phyloP scores from a whole-genome alignment of 2,888 invertebrate species.

The Deilephila porcellus region DNA sequence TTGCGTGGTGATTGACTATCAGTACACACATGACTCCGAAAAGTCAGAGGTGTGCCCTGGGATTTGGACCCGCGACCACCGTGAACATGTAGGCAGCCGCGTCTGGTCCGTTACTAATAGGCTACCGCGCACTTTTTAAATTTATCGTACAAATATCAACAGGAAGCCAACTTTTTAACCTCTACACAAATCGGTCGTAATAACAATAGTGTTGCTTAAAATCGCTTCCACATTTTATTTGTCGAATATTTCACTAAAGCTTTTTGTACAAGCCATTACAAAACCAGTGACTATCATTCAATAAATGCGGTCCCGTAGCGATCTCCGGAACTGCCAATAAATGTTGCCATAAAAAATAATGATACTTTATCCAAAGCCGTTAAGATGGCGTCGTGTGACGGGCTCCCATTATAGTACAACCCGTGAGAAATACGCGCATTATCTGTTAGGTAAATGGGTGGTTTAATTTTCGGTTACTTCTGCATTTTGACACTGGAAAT shows the following conservation, averaged over 20 bases:
- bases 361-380: constrained; percentile 22
- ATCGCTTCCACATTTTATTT: constrained; percentile 24
- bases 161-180: no score
- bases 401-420: constrained; percentile 11
- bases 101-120: no score
- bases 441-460: constrained; percentile 21
- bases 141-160: no score
- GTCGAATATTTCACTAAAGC: background rate
- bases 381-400: constrained; percentile 24
- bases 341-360: constrained; percentile 27
- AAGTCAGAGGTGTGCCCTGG: no score
- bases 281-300: constrained; percentile 12
- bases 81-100: no score
- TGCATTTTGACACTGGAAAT: no score
- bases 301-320: background rate
- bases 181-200: no score
- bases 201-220: no score
- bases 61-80: no score
- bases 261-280: constrained; percentile 16
- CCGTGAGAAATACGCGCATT: constrained; percentile 13
- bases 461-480: constrained; percentile 2
- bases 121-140: no score
- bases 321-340: constrained; percentile 25
- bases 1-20: no score
- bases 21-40: no score